Evolutionary conservation across 2,888 invertebrate genomes (phyloP).

Genomic region (Trissolcus japonicus): DNA sequence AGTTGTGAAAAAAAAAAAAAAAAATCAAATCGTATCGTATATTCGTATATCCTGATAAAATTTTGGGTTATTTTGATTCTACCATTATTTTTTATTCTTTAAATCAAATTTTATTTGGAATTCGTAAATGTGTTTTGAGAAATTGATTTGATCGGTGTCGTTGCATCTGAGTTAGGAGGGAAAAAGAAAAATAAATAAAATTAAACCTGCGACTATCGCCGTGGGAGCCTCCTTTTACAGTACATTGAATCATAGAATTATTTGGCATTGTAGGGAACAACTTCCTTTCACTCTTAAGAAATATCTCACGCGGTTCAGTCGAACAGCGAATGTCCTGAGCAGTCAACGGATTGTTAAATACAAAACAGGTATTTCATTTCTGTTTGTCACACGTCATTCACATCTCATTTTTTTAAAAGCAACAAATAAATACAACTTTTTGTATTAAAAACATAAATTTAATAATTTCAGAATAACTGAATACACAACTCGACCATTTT

Average conservation of each 20-base stretch:
- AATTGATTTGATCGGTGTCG: background rate
- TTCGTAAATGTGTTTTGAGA: too few species aligned
- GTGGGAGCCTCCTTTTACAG: slow-evolving; percentile 30
- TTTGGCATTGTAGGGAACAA: slow-evolving; percentile 40
- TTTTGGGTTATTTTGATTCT: too few species aligned
- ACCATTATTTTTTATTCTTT: too few species aligned
- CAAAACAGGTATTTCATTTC: slow-evolving; percentile 28
- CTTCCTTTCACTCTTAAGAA: slow-evolving; percentile 49
- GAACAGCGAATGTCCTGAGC: slow-evolving; percentile 28
- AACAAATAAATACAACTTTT: background rate
- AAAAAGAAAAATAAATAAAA: slow-evolving; percentile 5
- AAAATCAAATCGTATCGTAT: too few species aligned
- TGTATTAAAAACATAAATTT: too few species aligned
- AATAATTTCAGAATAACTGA: too few species aligned
- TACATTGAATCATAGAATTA: slow-evolving; percentile 28
- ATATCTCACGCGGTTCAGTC: slow-evolving; percentile 30
- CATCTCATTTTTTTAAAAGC: slow-evolving; percentile 1
- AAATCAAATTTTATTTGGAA: too few species aligned
- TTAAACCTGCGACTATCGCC: background rate
- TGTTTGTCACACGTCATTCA: slow-evolving; percentile 6
- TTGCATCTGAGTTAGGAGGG: background rate
- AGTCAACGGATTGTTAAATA: slow-evolving; percentile 26
- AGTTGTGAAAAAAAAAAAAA: too few species aligned
- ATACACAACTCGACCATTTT: background rate
- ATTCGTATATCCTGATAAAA: too few species aligned